phyloP scores from a whole-genome alignment of 2,797 vertebrate genomes.

The Poecilia velifera region DNA sequence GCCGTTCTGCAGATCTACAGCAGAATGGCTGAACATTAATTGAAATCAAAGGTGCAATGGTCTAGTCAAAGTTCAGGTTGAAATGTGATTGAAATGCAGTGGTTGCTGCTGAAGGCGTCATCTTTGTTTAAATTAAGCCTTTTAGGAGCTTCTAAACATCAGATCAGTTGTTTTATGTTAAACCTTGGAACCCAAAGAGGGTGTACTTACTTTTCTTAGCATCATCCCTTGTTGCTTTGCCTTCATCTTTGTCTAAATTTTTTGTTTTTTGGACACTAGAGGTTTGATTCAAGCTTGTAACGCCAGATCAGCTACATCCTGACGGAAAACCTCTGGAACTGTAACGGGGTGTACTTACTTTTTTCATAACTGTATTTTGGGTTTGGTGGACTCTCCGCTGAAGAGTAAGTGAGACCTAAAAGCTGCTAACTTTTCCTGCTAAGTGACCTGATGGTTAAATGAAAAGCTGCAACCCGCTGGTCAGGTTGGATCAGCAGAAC shows the following conservation, averaged over 20 bases:
- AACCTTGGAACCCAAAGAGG: neutral
- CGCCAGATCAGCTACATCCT: neutral
- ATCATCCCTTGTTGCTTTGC: neutral
- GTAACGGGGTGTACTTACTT: neutral
- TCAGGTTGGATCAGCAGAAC: neutral
- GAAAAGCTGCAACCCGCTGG: constrained; percentile 14
- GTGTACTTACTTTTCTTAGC: neutral
- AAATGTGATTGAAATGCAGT: neutral
- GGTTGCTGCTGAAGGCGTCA: neutral
- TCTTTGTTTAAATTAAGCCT: neutral
- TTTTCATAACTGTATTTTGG: neutral
- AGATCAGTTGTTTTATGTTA: neutral
- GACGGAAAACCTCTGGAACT: neutral
- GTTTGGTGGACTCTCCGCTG: neutral
- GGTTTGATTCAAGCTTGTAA: neutral
- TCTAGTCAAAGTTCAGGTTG: neutral
- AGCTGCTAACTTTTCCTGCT: neutral
- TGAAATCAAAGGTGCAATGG: neutral
- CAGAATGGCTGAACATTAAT: neutral
- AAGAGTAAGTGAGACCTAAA: neutral
- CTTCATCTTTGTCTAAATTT: neutral
- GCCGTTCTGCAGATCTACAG: neutral
- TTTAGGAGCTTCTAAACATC: neutral
- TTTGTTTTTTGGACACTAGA: neutral
- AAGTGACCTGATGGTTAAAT: neutral